Evolutionary conservation across 2,797 vertebrate species (phyloP).

Genomic region (Halcyon leucocephala): DNA sequence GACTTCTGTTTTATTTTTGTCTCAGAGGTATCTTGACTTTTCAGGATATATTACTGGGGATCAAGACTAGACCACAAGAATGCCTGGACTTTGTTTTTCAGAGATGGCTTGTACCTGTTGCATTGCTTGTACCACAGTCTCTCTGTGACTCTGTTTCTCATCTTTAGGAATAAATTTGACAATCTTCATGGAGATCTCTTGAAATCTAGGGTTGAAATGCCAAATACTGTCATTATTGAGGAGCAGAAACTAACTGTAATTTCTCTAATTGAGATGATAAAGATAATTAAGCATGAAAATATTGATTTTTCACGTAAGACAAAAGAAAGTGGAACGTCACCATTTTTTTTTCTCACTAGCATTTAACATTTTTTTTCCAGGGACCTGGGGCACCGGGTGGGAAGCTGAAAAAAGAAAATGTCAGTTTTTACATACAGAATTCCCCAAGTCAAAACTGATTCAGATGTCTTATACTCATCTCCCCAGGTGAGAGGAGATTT

Average conservation of each 20-base stretch:
- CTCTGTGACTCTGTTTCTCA: not conserved
- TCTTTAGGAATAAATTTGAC: not conserved
- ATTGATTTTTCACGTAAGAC: not conserved
- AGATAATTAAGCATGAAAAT: not conserved
- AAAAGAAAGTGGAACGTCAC: not conserved
- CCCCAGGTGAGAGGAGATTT: conserved; percentile 29
- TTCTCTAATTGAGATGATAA: not conserved
- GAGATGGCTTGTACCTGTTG: not conserved
- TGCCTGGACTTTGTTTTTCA: not conserved
- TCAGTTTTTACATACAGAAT: conserved; percentile 69
- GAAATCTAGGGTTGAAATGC: not conserved
- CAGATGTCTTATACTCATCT: conserved; percentile 40
- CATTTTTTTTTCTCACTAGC: not conserved
- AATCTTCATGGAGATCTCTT: not conserved
- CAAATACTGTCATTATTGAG: not conserved
- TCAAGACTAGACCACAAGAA: not conserved
- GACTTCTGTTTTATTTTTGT: not conserved
- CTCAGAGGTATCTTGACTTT: not conserved
- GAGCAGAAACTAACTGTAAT: not conserved
- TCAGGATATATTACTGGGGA: not conserved
- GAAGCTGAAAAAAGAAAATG: conserved; percentile 36
- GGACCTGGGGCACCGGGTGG: conserved; percentile 16
- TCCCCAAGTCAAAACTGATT: conserved; percentile 52
- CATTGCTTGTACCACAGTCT: not conserved
- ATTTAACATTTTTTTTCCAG: conserved; percentile 39